A percentile compares a stretch with the other conserved stretches of the same genome.
Conservation (phyloP, 2,113 vertebrate species). For the Reinhardtius hippoglossoides region DNA sequence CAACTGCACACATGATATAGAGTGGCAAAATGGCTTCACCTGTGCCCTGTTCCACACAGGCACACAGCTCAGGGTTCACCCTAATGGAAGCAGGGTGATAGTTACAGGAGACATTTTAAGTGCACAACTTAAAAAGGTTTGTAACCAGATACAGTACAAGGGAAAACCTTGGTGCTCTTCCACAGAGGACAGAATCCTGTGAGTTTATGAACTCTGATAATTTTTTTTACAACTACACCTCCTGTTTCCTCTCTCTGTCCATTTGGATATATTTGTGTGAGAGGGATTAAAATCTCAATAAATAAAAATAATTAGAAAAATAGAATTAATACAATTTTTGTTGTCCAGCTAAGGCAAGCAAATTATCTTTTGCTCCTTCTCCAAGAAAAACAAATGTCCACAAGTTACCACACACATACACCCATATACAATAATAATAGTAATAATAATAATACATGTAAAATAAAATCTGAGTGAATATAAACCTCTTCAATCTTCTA, state of each 20-base stretch:
- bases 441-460: background rate
- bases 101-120: constrained; percentile 79
- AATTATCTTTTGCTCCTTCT: no score
- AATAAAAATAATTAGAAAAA: no score
- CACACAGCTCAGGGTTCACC: constrained; percentile 43
- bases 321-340: background rate
- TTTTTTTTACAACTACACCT: constrained; percentile 11
- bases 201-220: constrained; percentile 3
- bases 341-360: no score
- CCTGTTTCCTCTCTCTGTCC: background rate
- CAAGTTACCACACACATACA: background rate
- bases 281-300: background rate
- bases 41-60: constrained; percentile 54
- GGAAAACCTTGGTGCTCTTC: constrained; percentile 49
- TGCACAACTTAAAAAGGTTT: constrained; percentile 67
- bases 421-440: background rate
- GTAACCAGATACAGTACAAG: constrained; percentile 66
- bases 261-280: constrained; percentile 21
- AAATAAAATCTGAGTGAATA: constrained; percentile 1
- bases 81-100: constrained; percentile 68
- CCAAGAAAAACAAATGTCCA: no score
- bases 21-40: constrained; percentile 67
- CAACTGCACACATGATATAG: constrained; percentile 51
- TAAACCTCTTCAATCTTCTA: background rate
- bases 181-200: constrained; percentile 16